phyloP scores from a whole-genome alignment of 1,140 invertebrate genomes.

The Mactra quadrangularis region DNA sequence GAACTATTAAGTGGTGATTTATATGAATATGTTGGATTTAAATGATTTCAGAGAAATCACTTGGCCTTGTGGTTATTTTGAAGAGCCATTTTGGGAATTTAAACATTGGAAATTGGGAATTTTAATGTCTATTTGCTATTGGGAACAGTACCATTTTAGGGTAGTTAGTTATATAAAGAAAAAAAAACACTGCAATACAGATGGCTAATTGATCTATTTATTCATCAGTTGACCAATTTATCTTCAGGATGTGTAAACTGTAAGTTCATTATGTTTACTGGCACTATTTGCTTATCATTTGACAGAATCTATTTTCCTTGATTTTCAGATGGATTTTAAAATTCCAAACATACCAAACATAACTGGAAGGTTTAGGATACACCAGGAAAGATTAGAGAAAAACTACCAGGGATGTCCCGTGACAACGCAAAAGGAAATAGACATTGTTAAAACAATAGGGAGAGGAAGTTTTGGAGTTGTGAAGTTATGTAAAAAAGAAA shows the following conservation, averaged over 20 bases:
- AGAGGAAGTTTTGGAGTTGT: conserved; percentile 39
- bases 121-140: conserved; percentile 16
- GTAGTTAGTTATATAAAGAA: conserved; percentile 18
- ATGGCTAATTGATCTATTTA: conserved; percentile 34
- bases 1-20: conserved; percentile 14
- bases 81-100: conserved; percentile 14
- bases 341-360: conserved; percentile 34
- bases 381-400: conserved; percentile 25
- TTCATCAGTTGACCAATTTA: conserved; percentile 35
- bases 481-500: conserved; percentile 30
- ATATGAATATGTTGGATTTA: conserved; percentile 18
- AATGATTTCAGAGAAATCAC: conserved; percentile 17
- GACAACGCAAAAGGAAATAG: conserved; percentile 25
- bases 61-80: conserved; percentile 4
- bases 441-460: conserved; percentile 35
- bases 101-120: conserved; percentile 13
- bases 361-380: conserved; percentile 38
- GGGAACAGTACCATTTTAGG: conserved; percentile 13
- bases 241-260: conserved; percentile 35
- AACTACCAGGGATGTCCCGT: conserved; percentile 34
- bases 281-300: conserved; percentile 36
- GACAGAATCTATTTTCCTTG: conserved; percentile 31
- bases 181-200: conserved; percentile 18
- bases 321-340: conserved; percentile 38
- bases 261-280: too few relatives aligned